Base-by-base conservation (phyloP, 2,797 vertebrate genomes). In the Vespertilio murinus region DNA sequence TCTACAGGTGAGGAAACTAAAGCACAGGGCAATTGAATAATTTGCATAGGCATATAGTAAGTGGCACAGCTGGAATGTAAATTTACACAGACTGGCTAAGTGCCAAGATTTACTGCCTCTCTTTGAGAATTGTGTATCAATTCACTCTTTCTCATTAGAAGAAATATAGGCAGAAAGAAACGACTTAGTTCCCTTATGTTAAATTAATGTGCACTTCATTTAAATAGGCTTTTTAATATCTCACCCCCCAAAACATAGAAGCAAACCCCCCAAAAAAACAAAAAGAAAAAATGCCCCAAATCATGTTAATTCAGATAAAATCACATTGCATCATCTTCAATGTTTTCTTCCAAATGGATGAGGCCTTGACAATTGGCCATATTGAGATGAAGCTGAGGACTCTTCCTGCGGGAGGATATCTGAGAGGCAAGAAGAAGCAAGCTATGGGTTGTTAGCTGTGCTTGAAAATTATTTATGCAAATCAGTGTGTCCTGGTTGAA, bases 401-500 rank as follows among this genome's bases (percentile, higher is more conserved):
- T 38, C 42, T 71, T 71, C 25, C 38, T 42, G 52, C 80, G 33
- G 22, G 35, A 77, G 40, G 54, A n/a, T 87, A 82, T 22, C 74
- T 85, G 8, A 81, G 71, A 88, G 71, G 14, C 8, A 54, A 61
- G 30, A 59, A 90, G 42, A 18, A 64, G 22, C 49, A 81, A 17
- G 16, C 79, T 67, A 54, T 28, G 56, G 8, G 33, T 78, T 81
- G 22, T 89, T 65, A 75, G 40, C 28, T 61, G 13, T 71, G 13
- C 40, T 73, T 75, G 33, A 75, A 93, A 91, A 86, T 84, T 56
- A 80, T 40, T 93, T 92, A 40, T 38, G 47, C 47, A 78, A 81
- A 85, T 35, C n/a, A 67, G 28, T 78, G 28, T n/a, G n/a, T 45
- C 45, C 56, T 83, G 18, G 20, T 33, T 22, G 73, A 90, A 23